Percentiles rank a stretch among this genome's conserved stretches.
These are phyloP conservation scores for Nannoperca australis DNA, from an alignment of 2,797 vertebrate species.

Conservation along the genomic window DNA sequence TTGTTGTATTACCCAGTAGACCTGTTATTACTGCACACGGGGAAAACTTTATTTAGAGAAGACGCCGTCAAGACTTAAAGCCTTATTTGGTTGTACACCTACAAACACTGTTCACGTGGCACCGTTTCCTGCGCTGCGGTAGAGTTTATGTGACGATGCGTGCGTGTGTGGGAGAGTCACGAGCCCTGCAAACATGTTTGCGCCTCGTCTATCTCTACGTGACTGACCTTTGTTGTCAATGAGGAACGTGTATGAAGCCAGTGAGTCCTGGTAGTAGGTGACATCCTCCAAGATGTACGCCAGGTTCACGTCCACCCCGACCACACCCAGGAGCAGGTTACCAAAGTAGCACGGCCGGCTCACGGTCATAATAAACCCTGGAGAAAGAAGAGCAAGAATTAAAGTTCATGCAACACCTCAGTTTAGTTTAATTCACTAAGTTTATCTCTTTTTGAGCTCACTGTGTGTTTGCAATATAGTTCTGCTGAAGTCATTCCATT, in stretches of 20 bases:
- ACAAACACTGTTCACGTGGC: not conserved
- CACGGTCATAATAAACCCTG: slow-evolving; percentile 98
- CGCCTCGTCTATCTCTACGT: not conserved
- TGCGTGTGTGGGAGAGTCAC: not conserved
- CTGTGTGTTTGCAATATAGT: not conserved
- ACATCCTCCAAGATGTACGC: slow-evolving; percentile 98
- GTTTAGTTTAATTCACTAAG: not conserved
- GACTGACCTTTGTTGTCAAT: slow-evolving; percentile 97
- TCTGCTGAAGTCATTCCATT: not conserved
- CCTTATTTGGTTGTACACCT: not conserved
- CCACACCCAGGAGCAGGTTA: slow-evolving; percentile 95
- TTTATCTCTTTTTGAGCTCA: not conserved
- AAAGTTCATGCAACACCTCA: not conserved
- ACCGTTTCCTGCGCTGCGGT: not conserved
- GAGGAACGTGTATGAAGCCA: slow-evolving; percentile 98
- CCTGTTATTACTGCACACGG: slow-evolving; percentile 2
- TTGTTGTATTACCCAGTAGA: not conserved
- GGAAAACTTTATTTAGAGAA: not conserved
- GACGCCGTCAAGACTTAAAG: not conserved
- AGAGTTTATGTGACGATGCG: not conserved
- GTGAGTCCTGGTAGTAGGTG: slow-evolving; percentile 97
- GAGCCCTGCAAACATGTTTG: not conserved
- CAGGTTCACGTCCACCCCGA: slow-evolving; percentile 97
- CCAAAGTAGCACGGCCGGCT: slow-evolving; percentile 98
- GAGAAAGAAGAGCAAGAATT: not conserved